phyloP scores from a whole-genome alignment of 2,797 vertebrate genomes.

The Megaceryle alcyon region DNA sequence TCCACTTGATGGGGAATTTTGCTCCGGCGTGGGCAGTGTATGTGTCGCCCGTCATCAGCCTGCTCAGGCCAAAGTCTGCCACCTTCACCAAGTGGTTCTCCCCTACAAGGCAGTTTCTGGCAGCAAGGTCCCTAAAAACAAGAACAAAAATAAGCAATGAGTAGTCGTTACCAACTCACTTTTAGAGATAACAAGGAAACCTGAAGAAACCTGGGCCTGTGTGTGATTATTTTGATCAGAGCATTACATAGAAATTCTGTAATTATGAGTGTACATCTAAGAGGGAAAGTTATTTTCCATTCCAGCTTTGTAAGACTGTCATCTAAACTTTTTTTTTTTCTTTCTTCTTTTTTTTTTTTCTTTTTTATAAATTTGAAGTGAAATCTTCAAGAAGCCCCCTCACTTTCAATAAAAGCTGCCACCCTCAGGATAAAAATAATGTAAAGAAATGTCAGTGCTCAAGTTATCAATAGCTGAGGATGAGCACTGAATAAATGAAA shows the following conservation, averaged over 20 bases:
- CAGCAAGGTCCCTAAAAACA: constrained; percentile 89
- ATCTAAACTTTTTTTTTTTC: background rate
- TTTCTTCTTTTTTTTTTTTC: background rate
- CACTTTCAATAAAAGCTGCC: constrained; percentile 69
- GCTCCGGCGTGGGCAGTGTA: constrained; percentile 96
- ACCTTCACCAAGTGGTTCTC: constrained; percentile 99
- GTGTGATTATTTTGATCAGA: constrained; percentile 7
- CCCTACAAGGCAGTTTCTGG: constrained; percentile 97
- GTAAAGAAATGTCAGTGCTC: constrained; percentile 65
- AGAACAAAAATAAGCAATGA: background rate
- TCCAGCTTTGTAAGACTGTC: background rate
- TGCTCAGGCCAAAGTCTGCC: constrained; percentile 96
- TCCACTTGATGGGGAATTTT: constrained; percentile 99
- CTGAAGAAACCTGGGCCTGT: background rate
- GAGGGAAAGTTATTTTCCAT: constrained; percentile 54
- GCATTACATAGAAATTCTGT: constrained; percentile 10
- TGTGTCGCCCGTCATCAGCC: constrained; percentile 95
- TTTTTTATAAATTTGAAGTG: constrained; percentile 19
- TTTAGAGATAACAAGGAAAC: background rate
- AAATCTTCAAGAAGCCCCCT: constrained; percentile 65
- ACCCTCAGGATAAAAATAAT: constrained; percentile 70
- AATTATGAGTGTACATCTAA: background rate
- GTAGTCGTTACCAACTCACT: background rate
- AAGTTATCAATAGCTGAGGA: constrained; percentile 62
- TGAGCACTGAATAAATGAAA: constrained; percentile 9